These are phyloP conservation scores for Panonychus citri DNA, from an alignment of 1,140 invertebrate genomes.

Conservation along the genomic window DNA sequence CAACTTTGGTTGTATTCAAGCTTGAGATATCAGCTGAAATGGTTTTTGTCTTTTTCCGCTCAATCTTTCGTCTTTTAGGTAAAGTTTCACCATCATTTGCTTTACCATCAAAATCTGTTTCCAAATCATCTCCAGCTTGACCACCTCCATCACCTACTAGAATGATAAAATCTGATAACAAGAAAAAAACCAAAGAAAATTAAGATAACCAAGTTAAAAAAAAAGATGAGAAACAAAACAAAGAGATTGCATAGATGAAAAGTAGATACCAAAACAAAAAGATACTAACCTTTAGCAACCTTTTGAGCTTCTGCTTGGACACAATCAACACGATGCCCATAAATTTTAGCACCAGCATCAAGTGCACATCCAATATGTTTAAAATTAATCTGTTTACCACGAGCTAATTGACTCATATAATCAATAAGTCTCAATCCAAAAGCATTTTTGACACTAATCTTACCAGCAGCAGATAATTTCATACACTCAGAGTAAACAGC, in stretches of 20 bases:
- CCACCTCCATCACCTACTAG: not conserved
- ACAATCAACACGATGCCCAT: slow-evolving; percentile 50
- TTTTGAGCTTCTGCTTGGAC: slow-evolving; percentile 49
- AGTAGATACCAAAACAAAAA: slow-evolving; percentile 15
- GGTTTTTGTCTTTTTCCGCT: not conserved
- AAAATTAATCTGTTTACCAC: slow-evolving; percentile 21
- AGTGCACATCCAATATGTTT: slow-evolving; percentile 49
- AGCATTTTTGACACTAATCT: slow-evolving; percentile 62
- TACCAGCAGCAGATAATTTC: slow-evolving; percentile 42
- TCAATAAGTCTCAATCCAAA: slow-evolving; percentile 59
- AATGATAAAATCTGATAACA: not conserved
- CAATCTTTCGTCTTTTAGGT: slow-evolving; percentile 2
- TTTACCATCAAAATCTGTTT: no score
- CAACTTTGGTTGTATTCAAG: slow-evolving; percentile 3
- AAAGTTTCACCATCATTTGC: not conserved
- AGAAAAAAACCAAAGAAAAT: not conserved
- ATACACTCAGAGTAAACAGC: slow-evolving; percentile 36
- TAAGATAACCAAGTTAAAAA: not conserved
- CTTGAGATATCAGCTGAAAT: slow-evolving; percentile 2
- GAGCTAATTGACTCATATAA: slow-evolving; percentile 44
- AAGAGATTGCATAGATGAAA: no score
- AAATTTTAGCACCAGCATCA: slow-evolving; percentile 59
- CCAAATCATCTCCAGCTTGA: slow-evolving; percentile 9
- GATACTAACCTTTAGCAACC: slow-evolving; percentile 40
- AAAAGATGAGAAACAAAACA: no score